Evolutionary conservation across 2,888 invertebrate species (phyloP), one percentile per base, ranked within the genome.

Genomic region (Trichogramma dendrolimi): DNA sequence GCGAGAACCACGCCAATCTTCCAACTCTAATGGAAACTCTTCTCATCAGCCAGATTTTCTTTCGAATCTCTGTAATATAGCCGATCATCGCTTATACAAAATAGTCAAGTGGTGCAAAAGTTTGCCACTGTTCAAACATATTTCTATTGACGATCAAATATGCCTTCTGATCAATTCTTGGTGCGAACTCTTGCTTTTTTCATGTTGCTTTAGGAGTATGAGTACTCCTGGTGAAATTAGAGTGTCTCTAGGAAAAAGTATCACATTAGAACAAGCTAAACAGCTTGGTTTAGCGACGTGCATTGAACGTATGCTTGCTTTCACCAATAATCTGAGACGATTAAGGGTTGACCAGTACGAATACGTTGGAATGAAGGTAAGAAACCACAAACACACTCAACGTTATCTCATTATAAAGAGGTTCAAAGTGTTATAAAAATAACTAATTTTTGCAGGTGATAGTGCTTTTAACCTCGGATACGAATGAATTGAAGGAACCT

Each of bases 31-130:
- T 55, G 64, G 60, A 42, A 73, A 70, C 64, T 63, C 77, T 4
- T 72, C 75, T 4, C 77, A 78, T 56, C 74, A 88, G 80, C 91
- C 91, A 0, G 92, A 94, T 81, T 89, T 92, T 79, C 84, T 94
- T 58, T 92, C 92, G 2, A 93, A 92, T 80, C 84, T 95, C 74
- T 94, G 94, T 83, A 92, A 92, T 77, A 94, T 95, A 65, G 96
- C 96, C 52, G 97, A 97, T 80, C 93, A 96, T 79, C 84, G 96
- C 54, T 85, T 97, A 14, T 97, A 96, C 79, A 95, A 96, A 83
- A 95, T 97, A 71, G 97, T 97, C 67, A 95, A 96, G 78, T 97
- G 97, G 97, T 96, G 96, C 83, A 94, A 97, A 80, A 96, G 95
- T 79, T 82, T 97, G 78, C 96, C 97, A 11, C 86, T 97, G 40